Conservation (phyloP, 2,888 invertebrate genomes). For the Dorcus parallelipipedus region DNA sequence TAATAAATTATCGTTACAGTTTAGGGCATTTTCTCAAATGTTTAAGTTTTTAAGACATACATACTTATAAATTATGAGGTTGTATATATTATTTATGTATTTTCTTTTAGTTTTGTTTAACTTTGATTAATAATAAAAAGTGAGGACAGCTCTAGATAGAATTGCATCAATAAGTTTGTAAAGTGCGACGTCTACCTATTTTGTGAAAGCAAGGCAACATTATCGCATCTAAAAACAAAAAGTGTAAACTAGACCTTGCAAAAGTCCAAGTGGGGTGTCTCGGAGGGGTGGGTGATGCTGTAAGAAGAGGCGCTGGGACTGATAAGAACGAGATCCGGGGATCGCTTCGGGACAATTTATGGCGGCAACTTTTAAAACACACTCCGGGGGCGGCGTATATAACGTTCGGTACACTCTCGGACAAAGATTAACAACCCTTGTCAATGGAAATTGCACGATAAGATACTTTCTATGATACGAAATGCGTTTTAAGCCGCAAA, state of each 20-base stretch:
- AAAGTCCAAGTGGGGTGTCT: background rate
- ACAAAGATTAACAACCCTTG: constrained; percentile 29
- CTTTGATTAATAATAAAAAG: too few relatives aligned
- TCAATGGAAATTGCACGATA: constrained; percentile 21
- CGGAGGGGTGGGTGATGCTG: constrained; percentile 22
- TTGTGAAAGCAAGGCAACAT: background rate
- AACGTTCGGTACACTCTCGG: constrained; percentile 46
- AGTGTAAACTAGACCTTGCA: constrained; percentile 1
- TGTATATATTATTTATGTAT: too few relatives aligned
- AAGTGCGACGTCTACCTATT: background rate
- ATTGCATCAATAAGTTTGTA: too few relatives aligned
- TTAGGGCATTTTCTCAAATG: too few relatives aligned
- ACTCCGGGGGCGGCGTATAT: constrained; percentile 48
- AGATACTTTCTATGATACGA: constrained; percentile 14
- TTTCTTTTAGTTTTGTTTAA: too few relatives aligned
- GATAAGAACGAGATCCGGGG: constrained; percentile 49
- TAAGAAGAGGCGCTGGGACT: constrained; percentile 45
- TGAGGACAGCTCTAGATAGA: too few relatives aligned
- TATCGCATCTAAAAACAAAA: background rate
- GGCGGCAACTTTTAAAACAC: constrained; percentile 52
- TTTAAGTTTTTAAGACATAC: too few relatives aligned
- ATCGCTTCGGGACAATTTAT: constrained; percentile 52
- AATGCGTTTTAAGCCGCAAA: constrained; percentile 13
- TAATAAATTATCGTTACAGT: too few relatives aligned
- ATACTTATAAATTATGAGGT: too few relatives aligned